Percentiles rank a stretch among this genome's conserved stretches.
phyloP scores from a whole-genome alignment of 2,113 vertebrate genomes.

The Chaetorhynchus papuensis region DNA sequence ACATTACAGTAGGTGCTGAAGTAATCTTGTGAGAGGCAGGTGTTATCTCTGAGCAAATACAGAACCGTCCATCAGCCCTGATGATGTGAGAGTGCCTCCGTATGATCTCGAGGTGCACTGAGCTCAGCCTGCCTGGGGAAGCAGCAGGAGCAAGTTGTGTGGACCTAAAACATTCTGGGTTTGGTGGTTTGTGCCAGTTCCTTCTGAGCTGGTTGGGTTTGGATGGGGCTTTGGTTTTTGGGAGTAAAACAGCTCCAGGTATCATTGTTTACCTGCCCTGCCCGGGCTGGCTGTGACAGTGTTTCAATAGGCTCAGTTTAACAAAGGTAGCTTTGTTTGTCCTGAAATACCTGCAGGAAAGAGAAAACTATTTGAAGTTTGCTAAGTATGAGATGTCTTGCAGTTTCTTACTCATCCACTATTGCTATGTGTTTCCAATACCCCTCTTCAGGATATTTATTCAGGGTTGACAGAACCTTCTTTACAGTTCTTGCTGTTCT shows the following conservation, averaged over 20 bases:
- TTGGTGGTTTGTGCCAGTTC: background rate
- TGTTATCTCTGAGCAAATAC: background rate
- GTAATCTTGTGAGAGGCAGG: background rate
- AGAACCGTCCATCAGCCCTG: background rate
- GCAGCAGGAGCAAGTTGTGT: background rate
- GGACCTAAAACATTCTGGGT: rapidly evolving
- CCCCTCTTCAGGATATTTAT: background rate
- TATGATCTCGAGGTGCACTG: rapidly evolving
- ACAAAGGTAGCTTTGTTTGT: background rate
- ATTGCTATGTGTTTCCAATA: background rate
- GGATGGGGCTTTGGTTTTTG: background rate
- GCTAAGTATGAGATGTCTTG: background rate
- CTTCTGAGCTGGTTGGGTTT: background rate
- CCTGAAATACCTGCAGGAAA: background rate
- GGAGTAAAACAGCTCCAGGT: background rate
- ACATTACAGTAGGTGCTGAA: background rate
- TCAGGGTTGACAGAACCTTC: background rate
- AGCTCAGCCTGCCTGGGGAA: background rate
- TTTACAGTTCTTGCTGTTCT: background rate
- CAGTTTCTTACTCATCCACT: background rate
- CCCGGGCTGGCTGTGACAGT: rapidly evolving
- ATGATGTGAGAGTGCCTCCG: background rate
- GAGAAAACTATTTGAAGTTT: background rate
- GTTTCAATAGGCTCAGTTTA: rapidly evolving
- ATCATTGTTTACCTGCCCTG: rapidly evolving